Conservation (phyloP, 2,888 invertebrate genomes). For the Nephrotoma flavescens region DNA sequence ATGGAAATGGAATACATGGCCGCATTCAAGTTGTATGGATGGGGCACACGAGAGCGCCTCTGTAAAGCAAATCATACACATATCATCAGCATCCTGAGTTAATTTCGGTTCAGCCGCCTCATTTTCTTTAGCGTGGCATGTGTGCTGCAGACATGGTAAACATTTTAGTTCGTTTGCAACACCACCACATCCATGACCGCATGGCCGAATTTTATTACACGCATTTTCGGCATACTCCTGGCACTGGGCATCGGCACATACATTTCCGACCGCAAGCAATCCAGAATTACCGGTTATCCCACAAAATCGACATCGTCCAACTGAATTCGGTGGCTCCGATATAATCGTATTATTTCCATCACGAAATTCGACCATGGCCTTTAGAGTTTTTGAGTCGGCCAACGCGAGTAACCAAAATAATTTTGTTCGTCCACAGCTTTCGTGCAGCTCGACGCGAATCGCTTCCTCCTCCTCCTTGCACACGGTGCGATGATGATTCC, state of each 20-base stretch:
- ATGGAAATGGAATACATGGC: slow-evolving; percentile 90
- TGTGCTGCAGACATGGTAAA: slow-evolving; percentile 78
- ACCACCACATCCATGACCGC: slow-evolving; percentile 91
- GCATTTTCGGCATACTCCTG: slow-evolving; percentile 52
- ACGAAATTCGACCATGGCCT: slow-evolving; percentile 81
- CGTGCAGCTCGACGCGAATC: slow-evolving; percentile 93
- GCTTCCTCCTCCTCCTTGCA: slow-evolving; percentile 95
- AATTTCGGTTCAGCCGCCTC: slow-evolving; percentile 37
- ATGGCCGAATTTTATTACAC: slow-evolving; percentile 66
- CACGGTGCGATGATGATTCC: slow-evolving; percentile 58
- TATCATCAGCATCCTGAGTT: slow-evolving; percentile 94
- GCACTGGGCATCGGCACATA: slow-evolving; percentile 89
- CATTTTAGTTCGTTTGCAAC: slow-evolving; percentile 73
- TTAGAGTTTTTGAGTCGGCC: slow-evolving; percentile 85
- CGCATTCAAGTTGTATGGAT: slow-evolving; percentile 79
- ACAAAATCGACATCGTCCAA: slow-evolving; percentile 84
- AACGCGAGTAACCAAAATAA: slow-evolving; percentile 88
- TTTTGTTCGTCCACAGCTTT: slow-evolving; percentile 89
- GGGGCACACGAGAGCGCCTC: slow-evolving; percentile 93
- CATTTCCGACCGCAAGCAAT: slow-evolving; percentile 77
- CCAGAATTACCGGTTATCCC: slow-evolving; percentile 73
- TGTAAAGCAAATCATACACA: slow-evolving; percentile 99
- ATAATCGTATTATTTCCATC: slow-evolving; percentile 44
- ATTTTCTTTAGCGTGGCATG: slow-evolving; percentile 42
- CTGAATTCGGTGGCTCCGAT: slow-evolving; percentile 32